Evolutionary conservation across 2,797 vertebrate genomes (phyloP).

Genomic region (Antennarius maculatus): DNA sequence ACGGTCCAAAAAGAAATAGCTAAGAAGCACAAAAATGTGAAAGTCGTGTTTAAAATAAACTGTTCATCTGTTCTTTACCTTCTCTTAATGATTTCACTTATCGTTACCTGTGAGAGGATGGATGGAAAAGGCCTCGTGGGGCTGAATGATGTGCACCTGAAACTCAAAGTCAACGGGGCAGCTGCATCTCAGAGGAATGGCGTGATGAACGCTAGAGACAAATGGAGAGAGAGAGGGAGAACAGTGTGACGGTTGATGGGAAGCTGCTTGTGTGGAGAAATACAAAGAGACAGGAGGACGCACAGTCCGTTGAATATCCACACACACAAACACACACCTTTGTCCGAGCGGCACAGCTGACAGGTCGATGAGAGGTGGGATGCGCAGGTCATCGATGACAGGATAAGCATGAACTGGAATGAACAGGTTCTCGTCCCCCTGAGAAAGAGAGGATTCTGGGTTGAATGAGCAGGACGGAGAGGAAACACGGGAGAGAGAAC

Average conservation of each 20-base stretch:
- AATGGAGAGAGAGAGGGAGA: background rate
- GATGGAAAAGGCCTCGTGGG: conserved; percentile 86
- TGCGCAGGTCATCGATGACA: conserved; percentile 84
- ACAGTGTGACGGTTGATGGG: conserved; percentile 31
- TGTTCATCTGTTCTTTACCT: background rate
- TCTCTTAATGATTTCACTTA: background rate
- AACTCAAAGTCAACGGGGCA: conserved; percentile 93
- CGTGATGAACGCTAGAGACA: conserved; percentile 77
- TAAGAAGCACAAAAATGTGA: background rate
- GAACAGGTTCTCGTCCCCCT: conserved; percentile 88
- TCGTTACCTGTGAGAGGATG: conserved; percentile 84
- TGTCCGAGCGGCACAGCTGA: conserved; percentile 85
- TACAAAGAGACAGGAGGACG: conserved; percentile 53
- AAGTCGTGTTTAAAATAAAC: background rate
- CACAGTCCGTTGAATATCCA: conserved; percentile 10
- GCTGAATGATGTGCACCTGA: conserved; percentile 81
- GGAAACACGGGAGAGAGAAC: conserved; percentile 13
- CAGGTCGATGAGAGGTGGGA: conserved; percentile 88
- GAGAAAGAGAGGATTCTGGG: conserved; percentile 10
- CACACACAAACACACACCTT: conserved; percentile 79
- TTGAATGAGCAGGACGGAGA: conserved; percentile 19
- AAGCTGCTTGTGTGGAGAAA: conserved; percentile 40
- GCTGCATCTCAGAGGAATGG: conserved; percentile 90
- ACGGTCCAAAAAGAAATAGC: no score
- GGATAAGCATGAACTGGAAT: conserved; percentile 93